Conservation (phyloP, 92 coral and sea anemone genomes). For the Siderastrea radians region DNA sequence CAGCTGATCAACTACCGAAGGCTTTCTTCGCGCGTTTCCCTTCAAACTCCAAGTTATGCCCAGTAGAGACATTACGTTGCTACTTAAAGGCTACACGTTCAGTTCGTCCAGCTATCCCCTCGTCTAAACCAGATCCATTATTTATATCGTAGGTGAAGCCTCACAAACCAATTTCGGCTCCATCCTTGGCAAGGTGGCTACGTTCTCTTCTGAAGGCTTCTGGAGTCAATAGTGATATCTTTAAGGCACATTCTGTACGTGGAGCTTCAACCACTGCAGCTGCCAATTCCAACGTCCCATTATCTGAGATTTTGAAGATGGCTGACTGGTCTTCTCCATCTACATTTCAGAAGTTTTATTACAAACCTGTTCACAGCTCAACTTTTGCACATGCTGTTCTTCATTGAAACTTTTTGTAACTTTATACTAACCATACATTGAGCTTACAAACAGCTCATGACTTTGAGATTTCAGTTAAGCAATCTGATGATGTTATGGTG, state of each 20-base stretch:
- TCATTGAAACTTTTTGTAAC: background rate
- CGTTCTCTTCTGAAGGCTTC: background rate
- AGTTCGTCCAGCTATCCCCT: constrained; percentile 23
- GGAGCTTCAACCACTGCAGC: constrained; percentile 67
- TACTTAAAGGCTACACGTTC: constrained; percentile 9
- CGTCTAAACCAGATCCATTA: constrained; percentile 4
- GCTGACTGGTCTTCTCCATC: constrained; percentile 65
- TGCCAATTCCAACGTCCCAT: constrained; percentile 43
- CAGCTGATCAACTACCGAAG: background rate
- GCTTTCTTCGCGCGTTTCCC: constrained; percentile 22
- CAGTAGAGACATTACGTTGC: background rate
- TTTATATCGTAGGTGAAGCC: constrained; percentile 38
- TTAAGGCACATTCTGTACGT: constrained; percentile 59
- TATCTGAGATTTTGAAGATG: constrained; percentile 46
- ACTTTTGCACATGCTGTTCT: constrained; percentile 22
- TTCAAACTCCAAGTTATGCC: constrained; percentile 9
- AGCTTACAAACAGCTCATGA: too few relatives aligned
- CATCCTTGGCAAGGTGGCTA: constrained; percentile 23
- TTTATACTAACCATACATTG: too few relatives aligned
- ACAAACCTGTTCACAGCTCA: constrained; percentile 48
- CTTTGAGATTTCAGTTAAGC: too few relatives aligned
- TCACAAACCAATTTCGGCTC: constrained; percentile 32
- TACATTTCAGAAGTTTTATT: constrained; percentile 56
- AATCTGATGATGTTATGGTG: background rate
- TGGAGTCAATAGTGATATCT: constrained; percentile 26